Evolutionary conservation across 2,113 vertebrate genomes (phyloP).

Genomic region (Petromus typicus): DNA sequence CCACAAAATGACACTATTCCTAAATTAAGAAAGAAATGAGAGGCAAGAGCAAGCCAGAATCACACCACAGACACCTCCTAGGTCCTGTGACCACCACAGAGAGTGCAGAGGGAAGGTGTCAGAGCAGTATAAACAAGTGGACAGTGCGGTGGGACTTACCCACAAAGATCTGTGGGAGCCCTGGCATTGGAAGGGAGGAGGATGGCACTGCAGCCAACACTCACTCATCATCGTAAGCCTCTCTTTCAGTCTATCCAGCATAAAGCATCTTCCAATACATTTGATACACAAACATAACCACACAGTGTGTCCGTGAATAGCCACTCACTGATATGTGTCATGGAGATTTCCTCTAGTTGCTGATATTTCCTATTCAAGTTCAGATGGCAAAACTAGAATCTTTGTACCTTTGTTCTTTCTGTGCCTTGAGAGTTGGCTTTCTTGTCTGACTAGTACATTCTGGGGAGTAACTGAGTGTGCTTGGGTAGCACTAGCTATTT

Average conservation of each 20-base stretch:
- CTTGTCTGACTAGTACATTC: background rate
- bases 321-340: background rate
- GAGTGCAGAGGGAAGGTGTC: background rate
- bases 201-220: background rate
- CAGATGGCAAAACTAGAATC: background rate
- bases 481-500: background rate
- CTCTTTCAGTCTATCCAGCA: background rate
- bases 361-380: background rate
- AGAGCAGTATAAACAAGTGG: background rate
- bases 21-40: background rate
- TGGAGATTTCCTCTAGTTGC: background rate
- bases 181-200: background rate
- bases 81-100: background rate
- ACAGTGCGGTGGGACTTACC: background rate
- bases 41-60: background rate
- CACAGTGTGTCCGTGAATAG: background rate
- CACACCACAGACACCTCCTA: background rate
- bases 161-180: background rate
- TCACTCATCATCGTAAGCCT: background rate
- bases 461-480: background rate
- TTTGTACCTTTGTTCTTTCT: background rate
- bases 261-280: background rate
- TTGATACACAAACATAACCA: background rate
- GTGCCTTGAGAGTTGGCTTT: background rate
- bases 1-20: background rate